Percentiles rank a stretch among this genome's conserved stretches.
These are phyloP conservation scores for Ormyrus labotus DNA, from an alignment of 2,888 invertebrate species.

Conservation along the genomic window DNA sequence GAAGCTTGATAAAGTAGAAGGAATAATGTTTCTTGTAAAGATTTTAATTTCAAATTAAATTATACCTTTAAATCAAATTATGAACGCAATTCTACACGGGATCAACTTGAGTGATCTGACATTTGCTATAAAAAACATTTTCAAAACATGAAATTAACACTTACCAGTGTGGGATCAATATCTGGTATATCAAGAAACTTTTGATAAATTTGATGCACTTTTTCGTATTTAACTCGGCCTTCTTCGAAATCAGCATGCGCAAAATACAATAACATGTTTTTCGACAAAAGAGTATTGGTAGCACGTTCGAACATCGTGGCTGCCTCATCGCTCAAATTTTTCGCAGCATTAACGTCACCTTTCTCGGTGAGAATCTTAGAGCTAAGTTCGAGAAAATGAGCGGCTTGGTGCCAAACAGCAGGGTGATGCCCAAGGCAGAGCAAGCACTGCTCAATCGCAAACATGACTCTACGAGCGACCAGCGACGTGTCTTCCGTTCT, in stretches of 20 bases:
- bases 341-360: slow-evolving; percentile 95
- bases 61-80: too few species aligned
- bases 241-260: slow-evolving; percentile 99
- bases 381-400: slow-evolving; percentile 96
- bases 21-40: too few species aligned
- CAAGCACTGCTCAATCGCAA: slow-evolving; percentile 98
- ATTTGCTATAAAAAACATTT: slow-evolving; percentile 1
- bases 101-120: too few species aligned
- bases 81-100: too few species aligned
- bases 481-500: slow-evolving; percentile 96
- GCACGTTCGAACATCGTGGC: slow-evolving; percentile 96
- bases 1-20: neutral
- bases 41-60: too few species aligned
- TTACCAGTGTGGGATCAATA: slow-evolving; percentile 95
- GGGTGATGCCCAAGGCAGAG: slow-evolving; percentile 98
- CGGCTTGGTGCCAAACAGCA: slow-evolving; percentile 99
- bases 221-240: slow-evolving; percentile 95
- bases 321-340: slow-evolving; percentile 95
- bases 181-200: slow-evolving; percentile 91
- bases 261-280: slow-evolving; percentile 96
- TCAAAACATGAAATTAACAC: slow-evolving; percentile 60
- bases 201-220: slow-evolving; percentile 97
- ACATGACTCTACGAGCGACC: slow-evolving; percentile 96
- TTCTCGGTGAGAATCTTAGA: slow-evolving; percentile 95
- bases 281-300: slow-evolving; percentile 90